Evolutionary conservation across 2,113 vertebrate species (phyloP).

Genomic region (Halichoeres trimaculatus): DNA sequence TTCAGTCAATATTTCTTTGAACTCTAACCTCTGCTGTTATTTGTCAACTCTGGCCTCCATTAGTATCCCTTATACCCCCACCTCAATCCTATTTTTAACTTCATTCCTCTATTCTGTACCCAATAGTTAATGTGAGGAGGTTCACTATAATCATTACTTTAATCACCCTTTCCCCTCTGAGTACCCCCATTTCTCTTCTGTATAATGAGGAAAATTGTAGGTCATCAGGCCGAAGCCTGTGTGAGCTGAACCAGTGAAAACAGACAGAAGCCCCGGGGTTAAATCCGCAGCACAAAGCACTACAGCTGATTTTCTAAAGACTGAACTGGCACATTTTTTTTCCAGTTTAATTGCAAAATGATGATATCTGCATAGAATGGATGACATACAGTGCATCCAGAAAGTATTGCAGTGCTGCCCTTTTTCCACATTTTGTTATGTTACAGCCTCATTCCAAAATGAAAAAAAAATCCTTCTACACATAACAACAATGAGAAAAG

Average conservation of each 20-base stretch:
- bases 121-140: constrained; percentile 44
- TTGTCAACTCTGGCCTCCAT: constrained; percentile 1
- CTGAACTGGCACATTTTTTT: constrained; percentile 3
- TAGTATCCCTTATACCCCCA: constrained; percentile 2
- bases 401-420: no score
- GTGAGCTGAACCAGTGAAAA: constrained; percentile 27
- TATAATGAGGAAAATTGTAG: constrained; percentile 61
- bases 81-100: background rate
- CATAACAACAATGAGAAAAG: no score
- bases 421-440: no score
- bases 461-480: no score
- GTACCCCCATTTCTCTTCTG: constrained; percentile 36
- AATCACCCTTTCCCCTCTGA: constrained; percentile 53
- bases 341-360: background rate
- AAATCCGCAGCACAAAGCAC: constrained; percentile 17
- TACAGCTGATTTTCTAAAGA: background rate
- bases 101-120: background rate
- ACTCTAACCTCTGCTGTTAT: background rate
- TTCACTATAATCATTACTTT: constrained; percentile 62
- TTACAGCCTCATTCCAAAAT: no score
- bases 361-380: background rate
- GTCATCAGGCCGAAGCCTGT: constrained; percentile 49
- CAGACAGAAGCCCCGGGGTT: constrained; percentile 9
- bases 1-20: background rate
- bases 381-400: no score